These are phyloP conservation scores for Petroica traversi DNA, from an alignment of 2,113 vertebrate genomes.

Conservation along the genomic window DNA sequence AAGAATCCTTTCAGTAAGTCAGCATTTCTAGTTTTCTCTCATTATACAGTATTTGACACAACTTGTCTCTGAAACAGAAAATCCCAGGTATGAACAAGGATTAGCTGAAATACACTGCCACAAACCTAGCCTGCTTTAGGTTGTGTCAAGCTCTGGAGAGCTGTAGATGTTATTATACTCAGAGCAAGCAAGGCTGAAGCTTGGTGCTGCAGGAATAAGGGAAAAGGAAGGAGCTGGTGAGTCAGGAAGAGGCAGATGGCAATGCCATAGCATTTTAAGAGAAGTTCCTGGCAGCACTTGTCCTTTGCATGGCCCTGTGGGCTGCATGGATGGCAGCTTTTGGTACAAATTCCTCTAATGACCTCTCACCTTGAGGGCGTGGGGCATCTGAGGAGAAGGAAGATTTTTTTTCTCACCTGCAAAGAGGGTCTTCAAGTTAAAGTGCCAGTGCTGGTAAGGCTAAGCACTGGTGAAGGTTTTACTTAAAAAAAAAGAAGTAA, in stretches of 20 bases:
- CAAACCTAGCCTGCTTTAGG: not conserved
- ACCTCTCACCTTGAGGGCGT: rapidly evolving
- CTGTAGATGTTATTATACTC: not conserved
- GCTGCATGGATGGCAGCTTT: not conserved
- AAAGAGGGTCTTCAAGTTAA: not conserved
- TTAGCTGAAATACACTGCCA: not conserved
- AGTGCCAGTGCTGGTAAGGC: not conserved
- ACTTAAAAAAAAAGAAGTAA: not conserved
- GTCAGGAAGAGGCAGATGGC: not conserved
- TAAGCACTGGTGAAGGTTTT: not conserved
- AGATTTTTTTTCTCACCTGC: not conserved
- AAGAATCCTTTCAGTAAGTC: not conserved
- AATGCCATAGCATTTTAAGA: not conserved
- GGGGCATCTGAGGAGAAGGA: not conserved
- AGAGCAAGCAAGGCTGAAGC: not conserved
- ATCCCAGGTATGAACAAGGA: not conserved
- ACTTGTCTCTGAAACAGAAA: slow-evolving; percentile 3
- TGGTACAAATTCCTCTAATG: not conserved
- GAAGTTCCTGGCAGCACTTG: not conserved
- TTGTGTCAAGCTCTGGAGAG: not conserved
- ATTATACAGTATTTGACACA: not conserved
- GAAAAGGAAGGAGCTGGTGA: not conserved
- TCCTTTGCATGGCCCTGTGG: not conserved
- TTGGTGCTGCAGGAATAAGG: rapidly evolving
- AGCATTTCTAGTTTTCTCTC: not conserved